phyloP scores from a whole-genome alignment of 2,888 invertebrate species.

The Thereva unica region DNA sequence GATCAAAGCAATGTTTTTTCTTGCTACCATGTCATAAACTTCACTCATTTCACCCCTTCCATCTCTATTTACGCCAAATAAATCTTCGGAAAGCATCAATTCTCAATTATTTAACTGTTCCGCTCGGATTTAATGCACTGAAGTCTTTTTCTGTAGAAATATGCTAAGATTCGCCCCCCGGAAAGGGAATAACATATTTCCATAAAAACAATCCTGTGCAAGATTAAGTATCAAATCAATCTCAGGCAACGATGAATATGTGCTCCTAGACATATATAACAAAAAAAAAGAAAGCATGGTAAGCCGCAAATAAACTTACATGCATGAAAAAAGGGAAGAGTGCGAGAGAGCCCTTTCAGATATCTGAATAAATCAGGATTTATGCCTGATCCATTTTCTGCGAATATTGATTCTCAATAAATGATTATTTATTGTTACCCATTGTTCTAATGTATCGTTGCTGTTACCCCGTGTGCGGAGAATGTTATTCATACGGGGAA shows the following conservation, averaged over 20 bases:
- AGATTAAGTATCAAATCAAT: conserved; percentile 10
- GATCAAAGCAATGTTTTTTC: too few species aligned
- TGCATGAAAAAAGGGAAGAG: not conserved
- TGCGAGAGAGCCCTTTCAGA: not conserved
- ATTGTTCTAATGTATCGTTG: not conserved
- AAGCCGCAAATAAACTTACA: not conserved
- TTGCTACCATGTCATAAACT: too few species aligned
- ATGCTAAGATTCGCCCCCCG: not conserved
- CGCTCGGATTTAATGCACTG: not conserved
- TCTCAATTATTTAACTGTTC: not conserved
- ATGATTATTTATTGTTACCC: conserved; percentile 30
- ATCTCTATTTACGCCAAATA: too few species aligned
- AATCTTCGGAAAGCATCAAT: not conserved
- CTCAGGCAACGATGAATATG: conserved; percentile 8
- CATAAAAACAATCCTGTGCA: conserved; percentile 6
- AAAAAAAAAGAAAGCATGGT: not conserved
- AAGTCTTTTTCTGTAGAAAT: not conserved
- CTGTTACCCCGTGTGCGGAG: too few species aligned
- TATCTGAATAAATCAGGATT: conserved; percentile 15
- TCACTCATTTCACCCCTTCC: too few species aligned
- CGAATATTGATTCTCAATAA: conserved; percentile 34
- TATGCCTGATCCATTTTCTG: conserved; percentile 6
- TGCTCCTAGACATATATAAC: not conserved
- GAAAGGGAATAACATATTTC: not conserved
- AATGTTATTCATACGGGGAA: too few species aligned